Conservation (phyloP, 2,113 vertebrate species). For the Lophius piscatorius region DNA sequence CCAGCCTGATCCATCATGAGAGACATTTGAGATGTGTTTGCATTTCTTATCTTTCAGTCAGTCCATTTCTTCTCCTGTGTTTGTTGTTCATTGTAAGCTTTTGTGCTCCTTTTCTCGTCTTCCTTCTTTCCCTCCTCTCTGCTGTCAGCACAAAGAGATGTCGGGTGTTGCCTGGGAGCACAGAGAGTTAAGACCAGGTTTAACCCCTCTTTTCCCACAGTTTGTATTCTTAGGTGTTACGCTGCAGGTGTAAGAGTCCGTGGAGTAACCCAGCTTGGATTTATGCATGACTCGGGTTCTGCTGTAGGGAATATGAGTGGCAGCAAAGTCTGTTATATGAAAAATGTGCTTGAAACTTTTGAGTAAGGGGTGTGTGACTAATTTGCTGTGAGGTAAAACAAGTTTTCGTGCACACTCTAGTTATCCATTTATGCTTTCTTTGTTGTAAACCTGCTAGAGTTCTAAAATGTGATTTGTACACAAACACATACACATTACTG, state of each 20-base stretch:
- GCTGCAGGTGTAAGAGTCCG: conserved; percentile 15
- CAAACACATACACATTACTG: neutral
- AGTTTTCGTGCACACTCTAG: neutral
- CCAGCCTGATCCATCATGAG: neutral
- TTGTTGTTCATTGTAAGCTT: neutral
- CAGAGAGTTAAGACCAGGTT: conserved; percentile 23
- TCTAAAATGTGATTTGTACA: neutral
- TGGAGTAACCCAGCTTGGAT: neutral
- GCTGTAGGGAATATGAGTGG: neutral
- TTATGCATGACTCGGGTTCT: conserved; percentile 2
- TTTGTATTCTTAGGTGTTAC: neutral
- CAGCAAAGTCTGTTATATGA: conserved; percentile 10
- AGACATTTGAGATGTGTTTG: conserved; percentile 2
- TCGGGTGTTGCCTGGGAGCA: conserved; percentile 58
- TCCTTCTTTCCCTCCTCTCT: conserved; percentile 8
- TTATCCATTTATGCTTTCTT: neutral
- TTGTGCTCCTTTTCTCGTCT: neutral
- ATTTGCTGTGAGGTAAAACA: conserved; percentile 8
- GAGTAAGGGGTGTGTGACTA: neutral
- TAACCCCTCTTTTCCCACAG: conserved; percentile 34
- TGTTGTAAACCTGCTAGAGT: conserved; percentile 4
- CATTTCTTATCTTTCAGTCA: conserved; percentile 9
- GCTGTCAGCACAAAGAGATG: conserved; percentile 48
- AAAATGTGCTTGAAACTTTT: neutral
- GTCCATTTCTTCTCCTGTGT: neutral